A percentile compares a stretch with the other conserved stretches of the same genome.
phyloP scores from a whole-genome alignment of 2,797 vertebrate genomes.

The Cercopithecus neglectus region DNA sequence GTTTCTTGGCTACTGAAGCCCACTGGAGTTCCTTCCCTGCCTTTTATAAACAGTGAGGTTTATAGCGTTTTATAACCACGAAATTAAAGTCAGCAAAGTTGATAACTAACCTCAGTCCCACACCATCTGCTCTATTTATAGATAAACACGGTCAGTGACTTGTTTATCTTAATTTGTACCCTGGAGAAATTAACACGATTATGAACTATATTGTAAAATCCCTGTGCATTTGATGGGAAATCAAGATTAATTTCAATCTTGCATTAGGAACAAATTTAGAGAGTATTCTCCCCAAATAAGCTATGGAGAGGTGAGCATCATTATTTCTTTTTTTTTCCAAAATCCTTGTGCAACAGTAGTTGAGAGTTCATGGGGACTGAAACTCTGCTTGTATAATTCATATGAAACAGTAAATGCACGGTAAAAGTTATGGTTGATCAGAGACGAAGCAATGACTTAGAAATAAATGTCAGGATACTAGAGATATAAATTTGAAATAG shows the following conservation, averaged over 20 bases:
- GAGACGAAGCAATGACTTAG: neutral
- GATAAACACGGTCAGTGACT: conserved; percentile 76
- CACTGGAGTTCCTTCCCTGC: conserved; percentile 23
- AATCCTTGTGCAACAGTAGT: neutral
- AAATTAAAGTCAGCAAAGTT: conserved; percentile 74
- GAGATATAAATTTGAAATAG: neutral
- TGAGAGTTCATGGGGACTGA: conserved; percentile 32
- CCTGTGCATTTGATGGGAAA: conserved; percentile 50
- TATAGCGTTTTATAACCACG: conserved; percentile 64
- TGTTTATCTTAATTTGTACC: conserved; percentile 74
- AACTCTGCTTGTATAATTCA: conserved; percentile 47
- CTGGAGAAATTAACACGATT: conserved; percentile 50
- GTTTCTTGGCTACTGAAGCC: conserved; percentile 71
- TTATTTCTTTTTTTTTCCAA: neutral
- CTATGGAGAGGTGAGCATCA: conserved; percentile 43
- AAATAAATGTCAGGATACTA: conserved; percentile 7
- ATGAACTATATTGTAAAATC: conserved; percentile 61
- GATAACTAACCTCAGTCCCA: conserved; percentile 74
- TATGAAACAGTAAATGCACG: neutral
- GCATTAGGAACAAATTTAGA: conserved; percentile 64
- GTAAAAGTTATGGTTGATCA: neutral
- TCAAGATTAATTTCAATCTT: conserved; percentile 76
- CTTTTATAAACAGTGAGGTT: conserved; percentile 73
- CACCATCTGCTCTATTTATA: conserved; percentile 74
- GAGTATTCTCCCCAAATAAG: conserved; percentile 48